Evolutionary conservation across 2,113 vertebrate species (phyloP).

Genomic region (Psephotus haematonotus): DNA sequence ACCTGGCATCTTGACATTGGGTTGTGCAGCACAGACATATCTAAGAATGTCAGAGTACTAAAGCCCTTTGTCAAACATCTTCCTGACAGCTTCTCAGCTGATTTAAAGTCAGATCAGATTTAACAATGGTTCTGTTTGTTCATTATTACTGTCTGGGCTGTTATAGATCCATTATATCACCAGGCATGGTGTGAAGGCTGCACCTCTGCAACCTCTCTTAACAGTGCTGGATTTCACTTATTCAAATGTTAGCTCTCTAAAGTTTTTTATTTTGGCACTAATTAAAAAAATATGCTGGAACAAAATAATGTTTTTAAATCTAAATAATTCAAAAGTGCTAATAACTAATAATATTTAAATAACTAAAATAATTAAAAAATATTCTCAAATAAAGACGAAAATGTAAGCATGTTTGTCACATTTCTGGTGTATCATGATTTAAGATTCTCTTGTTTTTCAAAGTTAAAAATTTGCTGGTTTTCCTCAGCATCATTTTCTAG

Average conservation of each 20-base stretch:
- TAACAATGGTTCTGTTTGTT: background rate
- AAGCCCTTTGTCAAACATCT: background rate
- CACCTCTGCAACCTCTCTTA: background rate
- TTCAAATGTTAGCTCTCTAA: background rate
- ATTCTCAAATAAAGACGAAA: background rate
- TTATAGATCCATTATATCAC: accelerated
- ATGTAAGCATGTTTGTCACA: background rate
- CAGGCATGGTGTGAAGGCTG: accelerated
- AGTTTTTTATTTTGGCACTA: background rate
- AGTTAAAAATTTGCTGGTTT: background rate
- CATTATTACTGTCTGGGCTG: background rate
- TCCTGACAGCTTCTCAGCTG: background rate
- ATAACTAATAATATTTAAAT: too few species aligned
- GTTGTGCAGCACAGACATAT: background rate
- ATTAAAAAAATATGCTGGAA: accelerated
- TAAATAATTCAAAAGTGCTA: background rate
- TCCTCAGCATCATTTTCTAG: background rate
- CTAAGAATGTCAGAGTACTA: background rate
- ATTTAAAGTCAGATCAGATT: background rate
- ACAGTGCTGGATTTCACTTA: background rate
- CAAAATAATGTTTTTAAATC: background rate
- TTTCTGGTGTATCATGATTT: background rate
- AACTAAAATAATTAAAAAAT: background rate
- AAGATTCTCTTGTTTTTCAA: background rate
- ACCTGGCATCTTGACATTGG: accelerated